phyloP scores from a whole-genome alignment of 1,140 invertebrate species.

The Camponotus pennsylvanicus region DNA sequence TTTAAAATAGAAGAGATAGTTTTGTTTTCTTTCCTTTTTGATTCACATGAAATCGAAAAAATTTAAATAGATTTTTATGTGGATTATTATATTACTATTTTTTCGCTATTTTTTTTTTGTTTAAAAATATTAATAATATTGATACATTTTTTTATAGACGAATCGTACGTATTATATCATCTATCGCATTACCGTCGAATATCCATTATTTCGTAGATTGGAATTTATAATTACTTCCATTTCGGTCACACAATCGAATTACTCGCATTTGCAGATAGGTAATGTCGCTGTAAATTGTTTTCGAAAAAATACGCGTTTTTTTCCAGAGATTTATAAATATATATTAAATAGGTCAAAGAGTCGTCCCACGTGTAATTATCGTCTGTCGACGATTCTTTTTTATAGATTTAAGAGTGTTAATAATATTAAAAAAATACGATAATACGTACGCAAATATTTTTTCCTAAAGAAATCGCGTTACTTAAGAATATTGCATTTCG shows the following conservation, averaged over 20 bases:
- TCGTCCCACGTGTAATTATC: not conserved
- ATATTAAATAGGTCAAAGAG: not conserved
- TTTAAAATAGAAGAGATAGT: too few relatives aligned
- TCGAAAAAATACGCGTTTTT: not conserved
- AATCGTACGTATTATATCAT: not conserved
- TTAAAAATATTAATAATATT: constrained; percentile 2
- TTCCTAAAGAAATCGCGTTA: not conserved
- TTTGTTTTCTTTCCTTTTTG: not conserved
- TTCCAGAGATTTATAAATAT: not conserved
- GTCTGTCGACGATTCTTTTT: too few relatives aligned
- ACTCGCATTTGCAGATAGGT: constrained; percentile 2
- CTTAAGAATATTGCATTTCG: not conserved
- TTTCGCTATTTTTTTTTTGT: not conserved
- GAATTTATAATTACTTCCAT: constrained; percentile 12
- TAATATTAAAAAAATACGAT: not conserved
- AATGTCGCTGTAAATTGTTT: constrained; percentile 21
- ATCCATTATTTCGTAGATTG: not conserved
- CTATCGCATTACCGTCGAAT: not conserved
- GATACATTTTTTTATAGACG: not conserved
- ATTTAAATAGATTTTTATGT: not conserved
- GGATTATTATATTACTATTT: not conserved
- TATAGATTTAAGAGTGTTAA: not conserved
- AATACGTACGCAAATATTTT: not conserved
- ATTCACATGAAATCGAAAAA: not conserved
- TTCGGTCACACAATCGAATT: constrained; percentile 18